Evolutionary conservation across 2,113 vertebrate species (phyloP).

Genomic region (Poeciliopsis retropinna): DNA sequence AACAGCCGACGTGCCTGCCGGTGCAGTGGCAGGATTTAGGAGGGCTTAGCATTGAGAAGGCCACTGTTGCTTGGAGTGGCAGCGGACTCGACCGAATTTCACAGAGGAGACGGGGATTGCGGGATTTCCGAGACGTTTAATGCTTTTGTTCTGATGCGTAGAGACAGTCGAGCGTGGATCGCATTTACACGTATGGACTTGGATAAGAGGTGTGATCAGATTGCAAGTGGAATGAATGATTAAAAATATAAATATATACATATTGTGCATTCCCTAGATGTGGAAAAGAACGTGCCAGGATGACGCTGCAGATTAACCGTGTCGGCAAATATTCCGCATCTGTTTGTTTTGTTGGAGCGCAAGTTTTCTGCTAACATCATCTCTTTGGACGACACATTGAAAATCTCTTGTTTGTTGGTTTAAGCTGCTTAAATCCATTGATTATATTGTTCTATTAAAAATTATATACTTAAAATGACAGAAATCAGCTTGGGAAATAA

Average conservation of each 20-base stretch:
- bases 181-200: constrained; percentile 35
- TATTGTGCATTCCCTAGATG: neutral
- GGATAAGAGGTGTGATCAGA: neutral
- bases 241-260: neutral
- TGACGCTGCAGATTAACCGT: neutral
- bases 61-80: constrained; percentile 53
- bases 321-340: neutral
- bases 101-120: constrained; percentile 21
- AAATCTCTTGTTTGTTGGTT: neutral
- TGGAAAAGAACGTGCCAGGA: neutral
- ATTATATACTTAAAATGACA: too few species aligned
- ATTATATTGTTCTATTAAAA: neutral
- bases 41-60: constrained; percentile 61
- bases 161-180: constrained; percentile 6
- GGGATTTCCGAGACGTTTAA: constrained; percentile 24
- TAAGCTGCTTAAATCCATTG: too few species aligned
- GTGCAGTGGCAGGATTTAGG: constrained; percentile 64
- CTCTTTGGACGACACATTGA: neutral
- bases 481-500: too few species aligned
- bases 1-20: constrained; percentile 70
- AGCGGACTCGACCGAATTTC: constrained; percentile 30
- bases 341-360: neutral
- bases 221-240: neutral
- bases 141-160: constrained; percentile 3
- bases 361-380: neutral